These are phyloP conservation scores for Hydroisotoma schaefferi DNA, from an alignment of 2,888 invertebrate species.

Conservation along the genomic window DNA sequence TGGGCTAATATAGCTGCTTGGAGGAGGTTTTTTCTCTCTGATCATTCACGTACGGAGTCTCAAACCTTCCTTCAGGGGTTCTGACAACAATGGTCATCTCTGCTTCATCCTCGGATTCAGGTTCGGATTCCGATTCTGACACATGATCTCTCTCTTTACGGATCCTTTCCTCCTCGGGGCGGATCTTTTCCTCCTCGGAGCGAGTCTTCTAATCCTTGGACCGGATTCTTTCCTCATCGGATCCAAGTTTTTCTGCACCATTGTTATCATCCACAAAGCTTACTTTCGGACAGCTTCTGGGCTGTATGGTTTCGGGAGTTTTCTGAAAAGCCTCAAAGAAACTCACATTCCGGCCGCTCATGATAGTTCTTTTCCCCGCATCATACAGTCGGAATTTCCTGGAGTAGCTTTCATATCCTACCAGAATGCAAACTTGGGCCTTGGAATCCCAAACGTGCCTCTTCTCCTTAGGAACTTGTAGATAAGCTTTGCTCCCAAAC, in stretches of 20 bases:
- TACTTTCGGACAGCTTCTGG: no score
- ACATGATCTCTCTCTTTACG: neutral
- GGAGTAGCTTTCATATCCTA: conserved; percentile 43
- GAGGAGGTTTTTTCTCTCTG: no score
- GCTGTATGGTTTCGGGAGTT: neutral
- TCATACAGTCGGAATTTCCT: conserved; percentile 45
- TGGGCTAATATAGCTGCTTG: no score
- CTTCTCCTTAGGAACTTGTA: conserved; percentile 11
- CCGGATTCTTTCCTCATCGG: neutral
- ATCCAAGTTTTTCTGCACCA: neutral
- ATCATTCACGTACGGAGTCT: neutral
- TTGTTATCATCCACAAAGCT: neutral
- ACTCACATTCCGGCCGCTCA: conserved; percentile 40
- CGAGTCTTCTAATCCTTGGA: neutral
- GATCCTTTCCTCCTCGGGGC: neutral
- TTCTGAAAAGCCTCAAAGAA: conserved; percentile 36
- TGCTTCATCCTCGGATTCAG: neutral
- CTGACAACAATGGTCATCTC: neutral
- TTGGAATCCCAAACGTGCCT: conserved; percentile 11
- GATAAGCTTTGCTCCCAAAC: conserved; percentile 50
- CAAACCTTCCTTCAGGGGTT: neutral
- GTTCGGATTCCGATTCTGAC: neutral
- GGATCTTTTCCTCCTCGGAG: neutral
- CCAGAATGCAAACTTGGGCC: conserved; percentile 3
- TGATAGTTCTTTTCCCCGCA: conserved; percentile 30